Percentiles rank a stretch among this genome's conserved stretches.
Evolutionary conservation across 2,797 vertebrate genomes (phyloP).

Genomic region (Vipera ursinii): DNA sequence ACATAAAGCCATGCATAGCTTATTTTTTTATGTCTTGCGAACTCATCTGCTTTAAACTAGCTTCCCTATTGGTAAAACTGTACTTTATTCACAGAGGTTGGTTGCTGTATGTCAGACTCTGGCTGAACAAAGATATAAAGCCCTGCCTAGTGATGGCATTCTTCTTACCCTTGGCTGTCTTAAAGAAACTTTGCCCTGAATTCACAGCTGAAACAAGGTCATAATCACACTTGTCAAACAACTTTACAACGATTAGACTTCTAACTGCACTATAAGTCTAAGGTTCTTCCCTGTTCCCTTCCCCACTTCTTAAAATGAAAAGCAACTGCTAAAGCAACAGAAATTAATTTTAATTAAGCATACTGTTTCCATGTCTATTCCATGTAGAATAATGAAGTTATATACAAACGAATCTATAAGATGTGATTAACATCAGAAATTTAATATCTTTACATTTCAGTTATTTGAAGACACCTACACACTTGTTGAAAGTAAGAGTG

Average conservation of each 20-base stretch:
- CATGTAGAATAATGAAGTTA: background rate
- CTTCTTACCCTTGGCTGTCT: background rate
- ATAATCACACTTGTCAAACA: background rate
- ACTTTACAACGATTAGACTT: background rate
- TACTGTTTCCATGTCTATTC: background rate
- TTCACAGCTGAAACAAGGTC: background rate
- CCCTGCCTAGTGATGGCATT: background rate
- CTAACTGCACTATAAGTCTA: background rate
- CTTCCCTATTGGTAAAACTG: background rate
- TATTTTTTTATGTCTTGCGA: background rate
- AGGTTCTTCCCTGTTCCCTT: background rate
- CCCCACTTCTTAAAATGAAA: background rate
- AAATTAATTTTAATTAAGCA: background rate
- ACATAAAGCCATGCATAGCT: background rate
- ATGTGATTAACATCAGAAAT: background rate
- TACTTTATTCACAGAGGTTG: background rate
- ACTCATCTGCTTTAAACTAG: background rate
- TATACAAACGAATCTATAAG: too few relatives aligned
- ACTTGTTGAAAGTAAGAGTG: background rate
- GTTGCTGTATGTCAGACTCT: background rate
- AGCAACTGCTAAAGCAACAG: background rate
- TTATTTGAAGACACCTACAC: background rate
- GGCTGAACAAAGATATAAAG: background rate
- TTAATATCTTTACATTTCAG: background rate
- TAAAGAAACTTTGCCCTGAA: background rate